Evolutionary conservation across 2,797 vertebrate species (phyloP), one percentile per base, ranked within the genome.

Genomic region (Muraenolepis orangiensis): DNA sequence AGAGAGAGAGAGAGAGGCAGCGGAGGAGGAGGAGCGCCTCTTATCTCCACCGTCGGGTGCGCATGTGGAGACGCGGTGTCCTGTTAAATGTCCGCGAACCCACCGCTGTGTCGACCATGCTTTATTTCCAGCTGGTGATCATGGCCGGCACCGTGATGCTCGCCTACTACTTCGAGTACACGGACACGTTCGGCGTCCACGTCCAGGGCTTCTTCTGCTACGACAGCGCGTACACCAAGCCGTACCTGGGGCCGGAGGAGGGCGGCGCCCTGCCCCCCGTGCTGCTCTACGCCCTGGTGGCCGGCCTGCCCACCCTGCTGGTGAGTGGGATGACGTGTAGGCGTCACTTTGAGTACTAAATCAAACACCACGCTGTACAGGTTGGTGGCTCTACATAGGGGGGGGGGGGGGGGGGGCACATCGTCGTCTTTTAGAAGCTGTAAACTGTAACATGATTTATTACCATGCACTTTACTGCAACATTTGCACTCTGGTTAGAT

Each of bases 191-290:
- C 95, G 86, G 91, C 81, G 97, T 98, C 91, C 95, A 97, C 91
- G 94, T 98, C 89, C 97, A 97, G 90, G 97, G 97, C 80, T 98
- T 98, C 90, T 98, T 98, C 95, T 98, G 97, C 94, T 96, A 96
- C 87, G 97, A 98, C 91, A 95, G 91, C 89, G 87, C 96, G 80
- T 97, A 96, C 93, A 95, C 96, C 86, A 97, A 97, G 81, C 97
- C 97, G 72, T 97, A 96, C 93, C 95, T 96, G 80, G 97, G 97
- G 80, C 96, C 97, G 2, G 97, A 98, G 93, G 96, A 98, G 87
- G 85, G 90, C 91, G 97, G 97, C 91, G 96, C 96, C 51, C 92
- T 98, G 81, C 97, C 97, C 13, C 97, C 97, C 16, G 91, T 94
- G 70, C 92, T 98, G 16, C 95, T 98, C 40, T 97, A 98, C 87